These are phyloP conservation scores for Pherbina coryleti DNA, from an alignment of 2,888 invertebrate genomes.

Conservation along the genomic window DNA sequence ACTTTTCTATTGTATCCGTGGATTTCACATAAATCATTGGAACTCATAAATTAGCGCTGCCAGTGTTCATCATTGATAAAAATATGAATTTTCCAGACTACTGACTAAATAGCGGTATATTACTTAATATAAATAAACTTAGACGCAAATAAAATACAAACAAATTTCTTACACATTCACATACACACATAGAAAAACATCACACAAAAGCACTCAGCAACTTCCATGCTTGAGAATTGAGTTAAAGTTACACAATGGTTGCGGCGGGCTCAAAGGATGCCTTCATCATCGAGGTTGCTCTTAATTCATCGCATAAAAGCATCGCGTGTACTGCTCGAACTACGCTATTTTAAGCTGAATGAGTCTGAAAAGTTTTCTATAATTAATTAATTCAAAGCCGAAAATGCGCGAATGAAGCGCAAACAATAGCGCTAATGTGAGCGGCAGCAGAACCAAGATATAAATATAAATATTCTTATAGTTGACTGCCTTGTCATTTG, in stretches of 20 bases:
- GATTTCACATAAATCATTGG: too few species aligned
- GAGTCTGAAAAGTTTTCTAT: conserved; percentile 15
- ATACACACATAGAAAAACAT: not conserved
- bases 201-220: too few species aligned
- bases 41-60: too few species aligned
- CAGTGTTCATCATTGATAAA: too few species aligned
- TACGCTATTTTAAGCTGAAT: not conserved
- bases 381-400: conserved; percentile 11
- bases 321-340: not conserved
- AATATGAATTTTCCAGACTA: too few species aligned
- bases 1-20: too few species aligned
- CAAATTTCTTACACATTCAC: too few species aligned
- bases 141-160: too few species aligned
- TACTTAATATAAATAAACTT: too few species aligned
- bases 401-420: not conserved
- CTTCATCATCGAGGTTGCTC: not conserved
- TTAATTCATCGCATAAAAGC: not conserved
- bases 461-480: not conserved
- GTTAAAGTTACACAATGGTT: not conserved
- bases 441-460: not conserved
- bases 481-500: too few species aligned
- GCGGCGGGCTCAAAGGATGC: not conserved
- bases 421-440: not conserved
- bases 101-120: too few species aligned
- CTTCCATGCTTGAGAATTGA: not conserved